A percentile compares a stretch with the other conserved stretches of the same genome.
Conservation (phyloP, 2,888 invertebrate species). For the Euproctis similis region DNA sequence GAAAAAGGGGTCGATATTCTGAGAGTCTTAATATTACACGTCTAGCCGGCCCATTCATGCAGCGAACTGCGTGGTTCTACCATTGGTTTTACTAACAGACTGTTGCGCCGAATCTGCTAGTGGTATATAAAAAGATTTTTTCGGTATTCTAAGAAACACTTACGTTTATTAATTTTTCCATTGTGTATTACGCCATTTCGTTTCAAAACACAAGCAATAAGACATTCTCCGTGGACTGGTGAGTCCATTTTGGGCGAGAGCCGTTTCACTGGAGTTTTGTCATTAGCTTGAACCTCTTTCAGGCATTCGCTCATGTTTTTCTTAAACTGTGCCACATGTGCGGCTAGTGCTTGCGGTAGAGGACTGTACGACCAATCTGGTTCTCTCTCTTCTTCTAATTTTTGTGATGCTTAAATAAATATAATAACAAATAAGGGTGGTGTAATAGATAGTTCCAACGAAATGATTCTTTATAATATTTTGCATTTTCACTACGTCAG, state of each 20-base stretch:
- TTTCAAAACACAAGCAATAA: slow-evolving; percentile 63
- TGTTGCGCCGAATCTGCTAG: no score
- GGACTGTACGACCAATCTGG: slow-evolving; percentile 74
- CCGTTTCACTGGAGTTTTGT: slow-evolving; percentile 41
- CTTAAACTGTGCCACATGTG: slow-evolving; percentile 51
- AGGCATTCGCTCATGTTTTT: slow-evolving; percentile 61
- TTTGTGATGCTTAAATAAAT: no score
- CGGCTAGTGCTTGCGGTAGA: slow-evolving; percentile 43
- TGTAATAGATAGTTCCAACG: no score
- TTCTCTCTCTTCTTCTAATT: slow-evolving; percentile 26
- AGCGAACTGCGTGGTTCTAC: no score
- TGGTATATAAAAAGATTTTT: no score
- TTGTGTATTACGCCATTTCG: slow-evolving; percentile 53
- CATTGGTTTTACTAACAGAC: no score
- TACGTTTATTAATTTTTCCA: slow-evolving; percentile 61
- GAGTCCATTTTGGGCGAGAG: slow-evolving; percentile 55
- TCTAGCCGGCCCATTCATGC: no score
- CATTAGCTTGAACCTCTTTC: slow-evolving; percentile 51
- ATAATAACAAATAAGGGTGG: no score
- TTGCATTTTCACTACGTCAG: no score
- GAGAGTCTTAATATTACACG: no score
- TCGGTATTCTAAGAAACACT: background rate
- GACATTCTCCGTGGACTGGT: slow-evolving; percentile 59
- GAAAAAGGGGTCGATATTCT: no score
- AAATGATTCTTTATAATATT: no score